A percentile compares a stretch with the other conserved stretches of the same genome.
Evolutionary conservation across 2,797 vertebrate genomes (phyloP).

Genomic region (Coreius guichenoti): DNA sequence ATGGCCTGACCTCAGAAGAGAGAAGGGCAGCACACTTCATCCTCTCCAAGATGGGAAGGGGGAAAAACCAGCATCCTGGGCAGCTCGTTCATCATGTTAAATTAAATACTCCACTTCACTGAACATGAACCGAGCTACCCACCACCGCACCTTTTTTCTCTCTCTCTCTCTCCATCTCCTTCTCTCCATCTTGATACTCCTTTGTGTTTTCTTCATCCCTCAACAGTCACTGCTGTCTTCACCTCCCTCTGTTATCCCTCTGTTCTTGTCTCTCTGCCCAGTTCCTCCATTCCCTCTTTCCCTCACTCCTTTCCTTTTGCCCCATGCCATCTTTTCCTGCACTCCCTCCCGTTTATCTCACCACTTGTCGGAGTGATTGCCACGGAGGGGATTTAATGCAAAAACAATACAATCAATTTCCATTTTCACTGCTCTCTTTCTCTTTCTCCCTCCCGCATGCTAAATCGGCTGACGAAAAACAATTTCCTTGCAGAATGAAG

Average conservation of each 20-base stretch:
- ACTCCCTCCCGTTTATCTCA: conserved; percentile 21
- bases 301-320: conserved; percentile 58
- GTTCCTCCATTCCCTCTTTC: conserved; percentile 17
- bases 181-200: conserved; percentile 51
- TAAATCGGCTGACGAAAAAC: conserved; percentile 77
- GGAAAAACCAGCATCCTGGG: conserved; percentile 68
- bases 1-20: conserved; percentile 52
- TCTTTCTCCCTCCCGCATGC: conserved; percentile 64
- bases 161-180: conserved; percentile 49
- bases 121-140: conserved; percentile 73
- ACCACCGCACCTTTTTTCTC: conserved; percentile 41
- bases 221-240: conserved; percentile 59
- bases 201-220: conserved; percentile 57
- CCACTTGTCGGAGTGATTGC: conserved; percentile 61
- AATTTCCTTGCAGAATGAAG: conserved; percentile 77
- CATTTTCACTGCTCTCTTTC: conserved; percentile 61
- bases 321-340: conserved; percentile 3
- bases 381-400: conserved; percentile 73
- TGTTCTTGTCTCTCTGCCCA: conserved; percentile 64
- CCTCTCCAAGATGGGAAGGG: conserved; percentile 44
- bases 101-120: conserved; percentile 83
- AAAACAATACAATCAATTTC: conserved; percentile 81
- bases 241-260: conserved; percentile 60
- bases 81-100: conserved; percentile 82
- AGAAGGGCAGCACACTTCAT: conserved; percentile 45